Conservation (phyloP, 2,113 vertebrate genomes). For the Mus spicilegus region DNA sequence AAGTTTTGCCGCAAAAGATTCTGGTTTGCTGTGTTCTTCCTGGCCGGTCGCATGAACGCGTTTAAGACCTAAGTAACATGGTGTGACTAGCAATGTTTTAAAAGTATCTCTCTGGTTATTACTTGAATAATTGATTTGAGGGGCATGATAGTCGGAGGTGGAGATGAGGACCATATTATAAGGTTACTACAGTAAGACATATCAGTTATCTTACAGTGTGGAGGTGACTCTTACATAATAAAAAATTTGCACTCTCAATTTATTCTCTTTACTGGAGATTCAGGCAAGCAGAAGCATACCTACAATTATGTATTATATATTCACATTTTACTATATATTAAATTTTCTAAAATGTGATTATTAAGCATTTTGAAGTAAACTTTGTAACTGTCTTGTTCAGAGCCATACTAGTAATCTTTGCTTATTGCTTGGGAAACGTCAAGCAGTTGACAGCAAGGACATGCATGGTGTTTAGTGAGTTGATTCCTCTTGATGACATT, state of each 20-base stretch:
- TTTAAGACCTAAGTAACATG: neutral
- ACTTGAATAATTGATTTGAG: neutral
- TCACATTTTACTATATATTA: neutral
- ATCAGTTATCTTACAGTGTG: neutral
- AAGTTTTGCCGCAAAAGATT: too few species aligned
- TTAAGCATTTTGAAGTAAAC: neutral
- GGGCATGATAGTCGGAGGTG: neutral
- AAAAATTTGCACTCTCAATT: neutral
- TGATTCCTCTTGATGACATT: neutral
- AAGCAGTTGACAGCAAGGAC: neutral
- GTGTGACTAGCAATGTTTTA: neutral
- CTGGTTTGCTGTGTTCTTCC: too few species aligned
- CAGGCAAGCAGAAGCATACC: neutral
- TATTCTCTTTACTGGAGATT: neutral
- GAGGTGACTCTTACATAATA: neutral
- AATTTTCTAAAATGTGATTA: neutral
- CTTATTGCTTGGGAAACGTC: slow-evolving; percentile 11
- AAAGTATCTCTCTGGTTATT: neutral
- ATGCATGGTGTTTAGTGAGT: neutral
- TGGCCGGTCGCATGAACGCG: too few species aligned
- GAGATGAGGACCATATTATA: neutral
- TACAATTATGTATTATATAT: neutral
- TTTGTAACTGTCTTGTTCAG: neutral
- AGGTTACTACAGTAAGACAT: neutral
- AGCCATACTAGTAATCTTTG: neutral